Evolutionary conservation across 2,797 vertebrate genomes (phyloP).

Genomic region (Smutsia gigantea): DNA sequence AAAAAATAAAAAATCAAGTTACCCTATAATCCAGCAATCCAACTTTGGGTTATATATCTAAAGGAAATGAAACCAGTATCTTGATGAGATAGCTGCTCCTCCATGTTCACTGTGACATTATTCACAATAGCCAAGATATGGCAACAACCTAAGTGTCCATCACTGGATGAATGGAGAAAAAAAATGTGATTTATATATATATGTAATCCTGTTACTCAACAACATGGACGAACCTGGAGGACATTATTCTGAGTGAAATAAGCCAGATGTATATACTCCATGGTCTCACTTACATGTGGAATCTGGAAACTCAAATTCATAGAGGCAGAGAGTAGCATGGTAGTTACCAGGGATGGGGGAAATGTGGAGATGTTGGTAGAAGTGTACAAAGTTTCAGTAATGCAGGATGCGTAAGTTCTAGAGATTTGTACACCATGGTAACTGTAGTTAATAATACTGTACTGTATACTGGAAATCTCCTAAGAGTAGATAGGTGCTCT

Average conservation of each 20-base stretch:
- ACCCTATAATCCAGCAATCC: background rate
- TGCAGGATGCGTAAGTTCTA: no score
- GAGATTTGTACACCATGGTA: background rate
- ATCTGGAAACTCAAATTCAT: background rate
- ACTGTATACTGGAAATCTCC: background rate
- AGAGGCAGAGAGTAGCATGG: background rate
- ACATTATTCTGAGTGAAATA: background rate
- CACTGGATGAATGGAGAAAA: background rate
- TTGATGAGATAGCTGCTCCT: background rate
- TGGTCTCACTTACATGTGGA: background rate
- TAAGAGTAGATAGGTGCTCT: background rate
- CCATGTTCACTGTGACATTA: background rate
- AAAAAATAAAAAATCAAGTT: background rate
- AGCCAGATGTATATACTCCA: background rate
- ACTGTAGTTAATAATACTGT: background rate
- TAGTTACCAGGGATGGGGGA: no score
- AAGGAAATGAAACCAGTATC: background rate
- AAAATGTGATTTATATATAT: background rate
- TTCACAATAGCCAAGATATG: background rate
- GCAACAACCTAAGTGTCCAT: background rate
- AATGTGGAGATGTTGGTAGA: background rate
- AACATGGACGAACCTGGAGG: background rate
- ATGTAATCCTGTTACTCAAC: background rate
- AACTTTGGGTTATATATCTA: background rate
- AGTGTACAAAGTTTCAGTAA: background rate